Evolutionary conservation across 2,113 vertebrate species (phyloP).

Genomic region (Corythoichthys haematopterus): DNA sequence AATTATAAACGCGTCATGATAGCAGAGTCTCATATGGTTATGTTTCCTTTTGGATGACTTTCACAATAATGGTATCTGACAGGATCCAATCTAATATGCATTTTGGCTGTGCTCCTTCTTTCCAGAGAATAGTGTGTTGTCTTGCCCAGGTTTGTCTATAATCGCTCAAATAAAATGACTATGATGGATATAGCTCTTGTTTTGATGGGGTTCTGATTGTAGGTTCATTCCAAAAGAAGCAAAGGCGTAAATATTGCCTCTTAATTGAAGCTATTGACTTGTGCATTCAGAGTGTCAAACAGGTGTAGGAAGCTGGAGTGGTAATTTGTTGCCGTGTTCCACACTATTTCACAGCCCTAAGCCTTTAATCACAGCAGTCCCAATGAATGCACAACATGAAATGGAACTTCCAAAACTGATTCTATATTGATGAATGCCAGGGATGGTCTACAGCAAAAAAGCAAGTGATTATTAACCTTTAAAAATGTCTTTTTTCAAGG

Average conservation of each 20-base stretch:
- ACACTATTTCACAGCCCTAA: conserved; percentile 50
- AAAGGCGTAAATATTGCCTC: conserved; percentile 57
- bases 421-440: conserved; percentile 56
- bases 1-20: conserved; percentile 43
- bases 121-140: neutral
- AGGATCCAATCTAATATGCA: conserved; percentile 37
- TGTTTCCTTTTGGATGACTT: conserved; percentile 24
- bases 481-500: conserved; percentile 25
- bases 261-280: conserved; percentile 52
- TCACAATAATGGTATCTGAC: conserved; percentile 36
- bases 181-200: neutral
- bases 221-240: conserved; percentile 16
- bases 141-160: neutral
- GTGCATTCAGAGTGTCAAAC: conserved; percentile 49
- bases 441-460: conserved; percentile 17
- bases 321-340: conserved; percentile 22
- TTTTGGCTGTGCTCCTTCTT: conserved; percentile 17
- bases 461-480: conserved; percentile 11
- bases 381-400: conserved; percentile 55
- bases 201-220: neutral
- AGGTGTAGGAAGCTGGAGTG: conserved; percentile 38
- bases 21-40: conserved; percentile 34
- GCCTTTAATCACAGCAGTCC: conserved; percentile 57
- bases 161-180: neutral
- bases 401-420: conserved; percentile 61